Evolutionary conservation across 2,797 vertebrate genomes (phyloP).

Genomic region (Lagorchestes hirsutus): DNA sequence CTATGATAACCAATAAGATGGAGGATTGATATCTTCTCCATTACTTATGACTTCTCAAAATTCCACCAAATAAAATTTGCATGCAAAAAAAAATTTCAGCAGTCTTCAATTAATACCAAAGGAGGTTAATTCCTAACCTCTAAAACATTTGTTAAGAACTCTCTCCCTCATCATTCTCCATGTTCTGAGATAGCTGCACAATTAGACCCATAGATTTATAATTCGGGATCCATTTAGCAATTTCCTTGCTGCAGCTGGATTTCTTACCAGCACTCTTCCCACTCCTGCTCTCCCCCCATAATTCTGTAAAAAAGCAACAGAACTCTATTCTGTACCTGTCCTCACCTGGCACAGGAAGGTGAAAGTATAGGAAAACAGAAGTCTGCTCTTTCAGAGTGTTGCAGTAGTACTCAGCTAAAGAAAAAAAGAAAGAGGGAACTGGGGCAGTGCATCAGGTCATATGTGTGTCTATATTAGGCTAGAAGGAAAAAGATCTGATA

Average conservation of each 20-base stretch:
- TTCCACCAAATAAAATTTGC: not conserved
- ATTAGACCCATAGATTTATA: not conserved
- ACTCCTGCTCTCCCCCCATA: no score
- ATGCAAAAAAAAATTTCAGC: not conserved
- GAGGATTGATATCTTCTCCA: not conserved
- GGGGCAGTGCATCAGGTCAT: not conserved
- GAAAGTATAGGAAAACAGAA: not conserved
- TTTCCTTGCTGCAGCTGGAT: not conserved
- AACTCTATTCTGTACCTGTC: not conserved
- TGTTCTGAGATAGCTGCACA: not conserved
- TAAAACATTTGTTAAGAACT: not conserved
- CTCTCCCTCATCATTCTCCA: not conserved
- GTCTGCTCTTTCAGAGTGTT: not conserved
- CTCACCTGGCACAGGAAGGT: not conserved
- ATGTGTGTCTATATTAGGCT: not conserved
- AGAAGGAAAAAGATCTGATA: not conserved
- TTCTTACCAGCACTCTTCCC: not conserved
- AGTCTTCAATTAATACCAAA: not conserved
- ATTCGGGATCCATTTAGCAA: not conserved
- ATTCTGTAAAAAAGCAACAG: not conserved
- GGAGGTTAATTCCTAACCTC: not conserved
- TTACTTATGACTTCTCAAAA: not conserved
- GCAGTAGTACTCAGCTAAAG: not conserved
- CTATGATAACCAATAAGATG: not conserved
- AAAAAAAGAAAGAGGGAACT: not conserved